Percentiles rank a stretch among this genome's conserved stretches.
Conservation (phyloP, 1,140 invertebrate species). For the Leptinotarsa defecta region DNA sequence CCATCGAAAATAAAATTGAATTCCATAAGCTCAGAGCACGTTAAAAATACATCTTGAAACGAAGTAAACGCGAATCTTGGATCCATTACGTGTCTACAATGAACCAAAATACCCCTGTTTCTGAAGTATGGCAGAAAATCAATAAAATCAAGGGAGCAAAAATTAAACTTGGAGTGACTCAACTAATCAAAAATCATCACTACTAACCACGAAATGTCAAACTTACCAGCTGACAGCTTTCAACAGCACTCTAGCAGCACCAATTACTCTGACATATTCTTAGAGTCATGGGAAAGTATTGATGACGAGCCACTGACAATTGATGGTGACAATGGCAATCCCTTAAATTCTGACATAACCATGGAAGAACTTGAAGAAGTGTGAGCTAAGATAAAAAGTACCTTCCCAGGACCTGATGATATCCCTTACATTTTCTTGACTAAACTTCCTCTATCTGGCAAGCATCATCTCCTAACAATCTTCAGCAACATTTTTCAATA, state of each 20-base stretch:
- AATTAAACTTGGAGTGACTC: not conserved
- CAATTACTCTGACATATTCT: not conserved
- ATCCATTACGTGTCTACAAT: slow-evolving; percentile 11
- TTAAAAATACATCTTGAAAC: slow-evolving; percentile 1
- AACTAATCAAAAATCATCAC: not conserved
- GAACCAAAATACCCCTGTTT: not conserved
- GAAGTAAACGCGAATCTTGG: slow-evolving; percentile 18
- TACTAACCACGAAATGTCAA: slow-evolving; percentile 1
- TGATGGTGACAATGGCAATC: not conserved
- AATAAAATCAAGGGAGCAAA: not conserved
- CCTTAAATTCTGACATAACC: not conserved
- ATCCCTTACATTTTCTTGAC: not conserved
- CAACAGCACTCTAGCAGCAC: not conserved
- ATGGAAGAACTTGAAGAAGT: slow-evolving; percentile 3
- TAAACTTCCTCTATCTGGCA: not conserved
- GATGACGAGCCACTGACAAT: not conserved
- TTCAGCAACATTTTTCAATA: not conserved
- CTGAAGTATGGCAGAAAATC: not conserved
- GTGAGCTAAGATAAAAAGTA: not conserved
- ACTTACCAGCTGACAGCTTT: not conserved
- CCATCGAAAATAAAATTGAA: slow-evolving; percentile 21
- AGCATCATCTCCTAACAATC: not conserved
- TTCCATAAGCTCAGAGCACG: slow-evolving; percentile 15
- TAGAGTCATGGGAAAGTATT: too few species aligned
- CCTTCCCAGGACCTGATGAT: not conserved